These are phyloP conservation scores for Watsonalla binaria DNA, from an alignment of 2,888 invertebrate genomes.

Conservation along the genomic window DNA sequence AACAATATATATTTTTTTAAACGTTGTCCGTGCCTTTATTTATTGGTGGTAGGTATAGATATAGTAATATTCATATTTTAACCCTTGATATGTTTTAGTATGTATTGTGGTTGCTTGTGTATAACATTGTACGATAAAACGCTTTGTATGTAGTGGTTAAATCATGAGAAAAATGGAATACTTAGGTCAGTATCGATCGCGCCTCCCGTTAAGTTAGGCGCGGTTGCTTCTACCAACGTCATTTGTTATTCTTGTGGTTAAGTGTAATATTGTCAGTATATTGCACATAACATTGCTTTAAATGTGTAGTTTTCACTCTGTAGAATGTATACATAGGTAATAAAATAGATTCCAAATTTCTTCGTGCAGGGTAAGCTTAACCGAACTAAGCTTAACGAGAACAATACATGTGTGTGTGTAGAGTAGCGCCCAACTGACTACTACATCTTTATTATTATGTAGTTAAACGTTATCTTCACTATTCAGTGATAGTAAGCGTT, in stretches of 20 bases:
- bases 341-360: conserved; percentile 64
- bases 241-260: not conserved
- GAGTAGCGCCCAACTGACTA: conserved; percentile 47
- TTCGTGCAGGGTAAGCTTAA: conserved; percentile 69
- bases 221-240: not conserved
- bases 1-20: not conserved
- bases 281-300: conserved; percentile 26
- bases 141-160: conserved; percentile 11
- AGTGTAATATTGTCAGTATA: conserved; percentile 22
- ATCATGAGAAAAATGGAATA: not conserved
- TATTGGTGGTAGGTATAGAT: not conserved
- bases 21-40: conserved; percentile 8
- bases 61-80: conserved; percentile 5
- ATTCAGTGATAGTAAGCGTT: conserved; percentile 6
- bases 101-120: conserved; percentile 14
- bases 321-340: conserved; percentile 44
- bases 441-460: conserved; percentile 35
- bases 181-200: not conserved
- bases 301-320: conserved; percentile 34
- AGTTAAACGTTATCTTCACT: conserved; percentile 42
- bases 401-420: conserved; percentile 37
- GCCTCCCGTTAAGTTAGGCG: not conserved
- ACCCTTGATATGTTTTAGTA: conserved; percentile 6
- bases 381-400: conserved; percentile 25
- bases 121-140: conserved; percentile 13